A percentile compares a stretch with the other conserved stretches of the same genome.
Evolutionary conservation across 1,140 invertebrate species (phyloP).

Genomic region (Leptinotarsa lineolata): DNA sequence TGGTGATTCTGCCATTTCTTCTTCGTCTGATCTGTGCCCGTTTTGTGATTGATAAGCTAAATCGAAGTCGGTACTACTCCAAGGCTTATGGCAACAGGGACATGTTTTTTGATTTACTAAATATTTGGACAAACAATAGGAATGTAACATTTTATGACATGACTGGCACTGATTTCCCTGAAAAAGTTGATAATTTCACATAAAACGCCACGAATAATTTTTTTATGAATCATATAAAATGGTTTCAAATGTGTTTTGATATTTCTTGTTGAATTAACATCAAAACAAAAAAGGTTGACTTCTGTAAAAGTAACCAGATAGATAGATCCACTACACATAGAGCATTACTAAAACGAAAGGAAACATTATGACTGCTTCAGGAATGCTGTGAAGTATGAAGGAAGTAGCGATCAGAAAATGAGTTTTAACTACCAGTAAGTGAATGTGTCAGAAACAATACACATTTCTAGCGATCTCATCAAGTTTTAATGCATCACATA

Average conservation of each 20-base stretch:
- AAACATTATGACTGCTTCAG: not conserved
- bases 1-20: not conserved
- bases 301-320: too few relatives aligned
- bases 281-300: too few relatives aligned
- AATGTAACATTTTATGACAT: constrained; percentile 39
- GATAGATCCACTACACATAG: too few relatives aligned
- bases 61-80: constrained; percentile 16
- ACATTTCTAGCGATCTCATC: too few relatives aligned
- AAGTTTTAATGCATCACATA: too few relatives aligned
- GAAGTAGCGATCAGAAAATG: too few relatives aligned
- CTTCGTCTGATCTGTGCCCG: not conserved
- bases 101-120: constrained; percentile 38
- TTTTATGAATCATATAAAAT: constrained; percentile 14
- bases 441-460: too few relatives aligned
- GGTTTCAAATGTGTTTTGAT: not conserved
- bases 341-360: not conserved
- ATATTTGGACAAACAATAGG: constrained; percentile 42
- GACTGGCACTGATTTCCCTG: constrained; percentile 39
- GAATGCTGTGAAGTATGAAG: too few relatives aligned
- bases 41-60: not conserved
- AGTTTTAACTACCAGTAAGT: too few relatives aligned
- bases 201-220: too few relatives aligned
- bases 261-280: too few relatives aligned
- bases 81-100: constrained; percentile 39
- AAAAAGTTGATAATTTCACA: constrained; percentile 16